Conservation (phyloP, 2,797 vertebrate species). For the Megalops cyprinoides region DNA sequence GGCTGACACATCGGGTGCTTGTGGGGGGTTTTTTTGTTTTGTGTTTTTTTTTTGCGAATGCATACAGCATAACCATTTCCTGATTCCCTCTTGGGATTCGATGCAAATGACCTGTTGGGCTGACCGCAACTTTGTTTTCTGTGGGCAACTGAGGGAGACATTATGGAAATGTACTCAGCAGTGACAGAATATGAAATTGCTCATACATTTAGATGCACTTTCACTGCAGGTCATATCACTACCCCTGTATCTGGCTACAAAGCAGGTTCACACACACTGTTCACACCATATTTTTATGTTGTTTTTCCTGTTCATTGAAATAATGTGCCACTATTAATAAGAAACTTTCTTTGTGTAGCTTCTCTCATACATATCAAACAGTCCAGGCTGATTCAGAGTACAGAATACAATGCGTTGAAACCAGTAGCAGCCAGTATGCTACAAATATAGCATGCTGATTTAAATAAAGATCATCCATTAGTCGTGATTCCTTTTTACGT, state of each 20-base stretch:
- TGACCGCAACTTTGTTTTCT: constrained; percentile 7
- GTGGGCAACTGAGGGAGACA: constrained; percentile 26
- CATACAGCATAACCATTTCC: not conserved
- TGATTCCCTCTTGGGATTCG: constrained; percentile 32
- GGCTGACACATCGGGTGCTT: not conserved
- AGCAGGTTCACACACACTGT: not conserved
- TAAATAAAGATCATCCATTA: not conserved
- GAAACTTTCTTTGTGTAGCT: not conserved
- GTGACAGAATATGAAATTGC: constrained; percentile 33
- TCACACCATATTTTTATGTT: not conserved
- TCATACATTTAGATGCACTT: constrained; percentile 19
- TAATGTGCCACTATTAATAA: not conserved
- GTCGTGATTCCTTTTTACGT: not conserved
- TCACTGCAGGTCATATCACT: constrained; percentile 9
- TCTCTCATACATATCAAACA: constrained; percentile 15
- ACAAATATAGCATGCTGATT: not conserved
- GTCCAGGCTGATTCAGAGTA: not conserved
- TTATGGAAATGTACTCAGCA: constrained; percentile 30
- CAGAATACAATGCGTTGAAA: not conserved
- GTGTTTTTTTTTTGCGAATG: not conserved
- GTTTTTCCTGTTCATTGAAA: constrained; percentile 4
- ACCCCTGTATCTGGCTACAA: constrained; percentile 26
- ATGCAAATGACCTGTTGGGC: constrained; percentile 35
- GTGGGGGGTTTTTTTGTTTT: not conserved
- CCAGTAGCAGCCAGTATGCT: not conserved